Evolutionary conservation across 2,888 invertebrate species (phyloP).

Genomic region (Macaria liturata): DNA sequence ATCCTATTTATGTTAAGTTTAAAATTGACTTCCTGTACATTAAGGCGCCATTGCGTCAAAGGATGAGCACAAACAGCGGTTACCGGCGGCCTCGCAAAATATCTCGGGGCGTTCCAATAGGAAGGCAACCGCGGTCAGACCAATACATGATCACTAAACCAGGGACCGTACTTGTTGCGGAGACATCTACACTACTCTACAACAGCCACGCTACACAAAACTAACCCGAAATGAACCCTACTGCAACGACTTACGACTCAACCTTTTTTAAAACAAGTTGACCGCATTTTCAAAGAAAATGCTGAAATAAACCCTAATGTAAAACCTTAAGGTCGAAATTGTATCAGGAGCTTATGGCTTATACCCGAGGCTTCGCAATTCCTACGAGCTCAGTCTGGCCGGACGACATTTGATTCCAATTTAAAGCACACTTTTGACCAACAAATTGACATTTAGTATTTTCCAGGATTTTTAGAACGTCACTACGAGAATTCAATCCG

Average conservation of each 20-base stretch:
- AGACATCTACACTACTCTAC: constrained; percentile 5
- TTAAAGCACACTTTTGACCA: constrained; percentile 31
- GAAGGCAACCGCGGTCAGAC: constrained; percentile 16
- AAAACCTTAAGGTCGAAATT: constrained; percentile 14
- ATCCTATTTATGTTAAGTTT: no score
- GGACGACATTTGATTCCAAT: constrained; percentile 37
- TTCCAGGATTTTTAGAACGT: constrained; percentile 10
- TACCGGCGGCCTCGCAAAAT: constrained; percentile 8
- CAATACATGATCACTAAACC: constrained; percentile 32
- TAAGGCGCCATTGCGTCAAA: background rate
- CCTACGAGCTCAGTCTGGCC: constrained; percentile 28
- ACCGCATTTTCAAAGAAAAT: background rate
- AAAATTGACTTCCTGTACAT: constrained; percentile 1
- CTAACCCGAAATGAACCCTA: background rate
- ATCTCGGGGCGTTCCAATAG: constrained; percentile 23
- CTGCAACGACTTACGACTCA: constrained; percentile 4
- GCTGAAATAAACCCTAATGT: constrained; percentile 8
- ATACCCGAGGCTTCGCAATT: constrained; percentile 32
- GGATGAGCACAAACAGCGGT: constrained; percentile 6
- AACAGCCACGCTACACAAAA: background rate
- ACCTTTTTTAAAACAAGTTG: background rate
- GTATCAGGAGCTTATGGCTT: constrained; percentile 4
- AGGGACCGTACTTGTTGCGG: constrained; percentile 31
- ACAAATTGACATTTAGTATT: constrained; percentile 29
- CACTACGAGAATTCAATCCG: no score